Evolutionary conservation across 2,888 invertebrate species (phyloP), one percentile per base, ranked within the genome.

Genomic region (Alviniconcha strummeri): DNA sequence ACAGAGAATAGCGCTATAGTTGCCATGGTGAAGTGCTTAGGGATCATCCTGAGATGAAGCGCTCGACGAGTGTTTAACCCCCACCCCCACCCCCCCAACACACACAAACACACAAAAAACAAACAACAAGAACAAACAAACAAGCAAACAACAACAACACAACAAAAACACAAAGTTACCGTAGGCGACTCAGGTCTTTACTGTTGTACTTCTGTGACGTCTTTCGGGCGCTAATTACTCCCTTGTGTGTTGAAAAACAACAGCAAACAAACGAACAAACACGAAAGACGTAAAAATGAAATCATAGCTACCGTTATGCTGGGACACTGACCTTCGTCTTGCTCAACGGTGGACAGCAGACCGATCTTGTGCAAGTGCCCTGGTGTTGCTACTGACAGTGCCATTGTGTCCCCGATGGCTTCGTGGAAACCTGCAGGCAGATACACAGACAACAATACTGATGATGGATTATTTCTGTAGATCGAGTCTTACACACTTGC

Each of bases 331-430:
- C 80, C 80, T 17, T 60, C n/a, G 36, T 82, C 82, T 6, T 69
- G n/a, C 15, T 67, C 19, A 11, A 36, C 54, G 3, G 69, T 36
- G 9, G 79, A n/a, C 6, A 90, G 80, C 8, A 91, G 88, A 3
- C 85, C 84, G 8, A 91, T 88, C 57, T 88, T 89, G n/a, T 88
- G 76, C 79, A 93, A 88, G 84, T 93, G 93, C 83, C 86, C 88
- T 1, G 92, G 90, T n/a, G 92, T 93, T 52, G 87, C 87, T 7
- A 91, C 93, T 0, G 93, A 93, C 77, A 93, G 83, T 7, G 92
- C 88, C 64, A 93, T 91, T 11, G 91, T 91, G 84, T 94, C 93
- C 7, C 93, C 93, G 55, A 93, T 89, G 7, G 93, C 93, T 85
- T 94, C 94, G 84, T 94, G 93, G 85, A 94, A 94, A 60, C 92